These are phyloP conservation scores for Hipparchia semele DNA, from an alignment of 2,888 invertebrate species.

Conservation along the genomic window DNA sequence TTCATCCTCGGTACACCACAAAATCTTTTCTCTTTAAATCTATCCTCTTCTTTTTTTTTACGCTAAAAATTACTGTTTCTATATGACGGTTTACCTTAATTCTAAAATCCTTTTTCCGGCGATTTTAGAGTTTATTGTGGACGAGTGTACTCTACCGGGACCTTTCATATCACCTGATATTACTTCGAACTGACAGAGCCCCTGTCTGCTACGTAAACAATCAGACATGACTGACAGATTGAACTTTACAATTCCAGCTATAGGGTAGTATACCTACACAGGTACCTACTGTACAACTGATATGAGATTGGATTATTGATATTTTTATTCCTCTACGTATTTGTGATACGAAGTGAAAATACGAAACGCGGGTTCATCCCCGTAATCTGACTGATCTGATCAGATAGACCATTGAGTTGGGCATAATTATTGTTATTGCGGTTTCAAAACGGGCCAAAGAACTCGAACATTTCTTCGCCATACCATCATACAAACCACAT, in stretches of 20 bases:
- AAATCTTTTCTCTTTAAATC: no score
- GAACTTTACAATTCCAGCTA: constrained; percentile 40
- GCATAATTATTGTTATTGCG: no score
- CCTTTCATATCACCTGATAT: constrained; percentile 24
- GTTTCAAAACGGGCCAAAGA: no score
- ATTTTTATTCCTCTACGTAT: constrained; percentile 9
- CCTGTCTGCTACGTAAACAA: constrained; percentile 32
- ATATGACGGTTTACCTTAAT: no score
- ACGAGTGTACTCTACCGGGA: constrained; percentile 25
- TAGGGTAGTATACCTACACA: not conserved
- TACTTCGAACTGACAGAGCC: constrained; percentile 32
- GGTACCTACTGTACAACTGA: constrained; percentile 23
- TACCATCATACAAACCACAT: no score
- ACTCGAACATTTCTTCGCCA: no score
- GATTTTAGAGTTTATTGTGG: constrained; percentile 9
- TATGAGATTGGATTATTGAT: constrained; percentile 25
- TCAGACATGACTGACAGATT: constrained; percentile 31
- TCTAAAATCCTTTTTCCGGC: not conserved
- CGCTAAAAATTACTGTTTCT: no score
- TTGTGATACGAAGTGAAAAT: not conserved
- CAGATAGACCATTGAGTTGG: no score
- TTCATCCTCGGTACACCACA: no score
- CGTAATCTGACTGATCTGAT: no score
- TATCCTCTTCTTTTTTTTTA: no score
- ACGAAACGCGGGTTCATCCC: not conserved